phyloP scores from a whole-genome alignment of 2,888 invertebrate species.

The Epinotia brunnichana region DNA sequence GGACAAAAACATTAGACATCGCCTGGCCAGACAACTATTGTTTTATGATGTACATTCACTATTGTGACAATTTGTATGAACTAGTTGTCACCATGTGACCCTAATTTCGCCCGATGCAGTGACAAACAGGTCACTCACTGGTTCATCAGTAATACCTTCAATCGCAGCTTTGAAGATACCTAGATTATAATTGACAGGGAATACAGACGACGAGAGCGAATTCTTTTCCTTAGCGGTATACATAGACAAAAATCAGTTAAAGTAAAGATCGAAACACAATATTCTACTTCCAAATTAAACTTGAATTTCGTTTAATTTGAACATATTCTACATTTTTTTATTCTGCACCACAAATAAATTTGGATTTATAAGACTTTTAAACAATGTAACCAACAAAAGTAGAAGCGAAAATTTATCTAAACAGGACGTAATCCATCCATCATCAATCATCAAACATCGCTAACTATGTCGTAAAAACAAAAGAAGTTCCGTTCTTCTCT shows the following conservation, averaged over 20 bases:
- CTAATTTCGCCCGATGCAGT: not conserved
- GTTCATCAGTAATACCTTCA: not conserved
- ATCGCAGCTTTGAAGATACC: not conserved
- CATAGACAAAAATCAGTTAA: not conserved
- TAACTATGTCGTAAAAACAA: no score
- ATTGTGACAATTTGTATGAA: not conserved
- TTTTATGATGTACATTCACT: not conserved
- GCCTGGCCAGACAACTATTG: conserved; percentile 10
- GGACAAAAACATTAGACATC: conserved; percentile 7
- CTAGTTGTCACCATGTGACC: not conserved
- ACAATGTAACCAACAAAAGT: not conserved
- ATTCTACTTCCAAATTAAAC: not conserved
- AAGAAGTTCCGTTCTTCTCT: no score
- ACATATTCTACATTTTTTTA: no score
- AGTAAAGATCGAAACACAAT: not conserved
- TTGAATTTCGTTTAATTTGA: not conserved
- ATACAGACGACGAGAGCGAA: not conserved
- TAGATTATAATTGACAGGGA: not conserved
- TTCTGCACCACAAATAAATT: no score
- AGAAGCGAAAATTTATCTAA: no score
- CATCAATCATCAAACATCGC: no score
- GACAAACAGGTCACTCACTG: not conserved
- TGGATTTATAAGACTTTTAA: not conserved
- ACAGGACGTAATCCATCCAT: no score
- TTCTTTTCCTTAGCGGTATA: not conserved